Conservation (phyloP, 2,113 vertebrate genomes). For the Raja brachyura region DNA sequence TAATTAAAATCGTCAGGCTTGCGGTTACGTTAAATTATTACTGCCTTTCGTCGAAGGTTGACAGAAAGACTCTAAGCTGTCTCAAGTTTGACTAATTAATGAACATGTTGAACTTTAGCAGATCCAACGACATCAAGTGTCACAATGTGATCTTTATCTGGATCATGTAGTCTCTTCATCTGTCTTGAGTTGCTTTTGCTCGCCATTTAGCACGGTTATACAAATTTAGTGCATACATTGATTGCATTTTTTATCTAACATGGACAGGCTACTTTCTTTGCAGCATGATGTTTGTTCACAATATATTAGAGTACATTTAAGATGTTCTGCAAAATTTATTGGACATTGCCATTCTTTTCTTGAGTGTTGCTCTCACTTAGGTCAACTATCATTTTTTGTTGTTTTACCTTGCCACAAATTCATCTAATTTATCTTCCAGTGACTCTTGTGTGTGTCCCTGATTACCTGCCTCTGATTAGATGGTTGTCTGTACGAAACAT, state of each 20-base stretch:
- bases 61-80: neutral
- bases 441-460: neutral
- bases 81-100: neutral
- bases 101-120: neutral
- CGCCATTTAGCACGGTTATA: no score
- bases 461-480: neutral
- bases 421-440: neutral
- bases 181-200: neutral
- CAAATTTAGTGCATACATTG: neutral
- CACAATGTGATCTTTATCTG: neutral
- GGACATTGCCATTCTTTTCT: neutral
- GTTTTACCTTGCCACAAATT: neutral
- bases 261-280: neutral
- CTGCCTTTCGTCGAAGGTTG: neutral
- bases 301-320: neutral
- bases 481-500: no score
- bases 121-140: neutral
- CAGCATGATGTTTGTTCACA: neutral
- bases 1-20: neutral
- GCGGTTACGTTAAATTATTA: neutral
- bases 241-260: neutral
- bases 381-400: neutral
- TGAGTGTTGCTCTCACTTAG: neutral
- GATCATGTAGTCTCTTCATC: neutral
- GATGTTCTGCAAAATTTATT: neutral